These are phyloP conservation scores for Archaeoteleia sp. DNA, from an alignment of 2,888 invertebrate genomes.

Conservation along the genomic window DNA sequence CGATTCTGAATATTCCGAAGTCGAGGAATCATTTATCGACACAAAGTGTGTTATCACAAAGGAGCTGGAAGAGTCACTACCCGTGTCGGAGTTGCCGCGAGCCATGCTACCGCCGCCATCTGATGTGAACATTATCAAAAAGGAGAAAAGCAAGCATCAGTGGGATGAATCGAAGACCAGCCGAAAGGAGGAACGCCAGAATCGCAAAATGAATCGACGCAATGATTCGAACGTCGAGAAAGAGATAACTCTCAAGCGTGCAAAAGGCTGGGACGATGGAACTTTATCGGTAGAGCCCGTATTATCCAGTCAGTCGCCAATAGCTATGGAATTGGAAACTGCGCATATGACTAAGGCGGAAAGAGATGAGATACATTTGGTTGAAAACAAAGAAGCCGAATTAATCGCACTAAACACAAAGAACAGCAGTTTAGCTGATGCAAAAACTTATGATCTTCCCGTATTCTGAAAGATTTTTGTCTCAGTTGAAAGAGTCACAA, in stretches of 20 bases:
- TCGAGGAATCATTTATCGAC: conserved; percentile 64
- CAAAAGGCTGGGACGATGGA: conserved; percentile 63
- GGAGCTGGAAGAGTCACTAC: conserved; percentile 42
- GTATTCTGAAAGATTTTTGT: conserved; percentile 83
- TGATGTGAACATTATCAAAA: conserved; percentile 64
- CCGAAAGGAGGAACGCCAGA: conserved; percentile 75
- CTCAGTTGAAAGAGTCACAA: conserved; percentile 87
- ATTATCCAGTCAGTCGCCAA: conserved; percentile 72
- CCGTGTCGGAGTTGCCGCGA: conserved; percentile 56
- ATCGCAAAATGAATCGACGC: conserved; percentile 66
- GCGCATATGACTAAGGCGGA: conserved; percentile 54
- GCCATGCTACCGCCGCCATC: conserved; percentile 71
- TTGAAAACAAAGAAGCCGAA: conserved; percentile 62
- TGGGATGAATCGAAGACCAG: conserved; percentile 73
- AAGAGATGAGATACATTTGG: conserved; percentile 37
- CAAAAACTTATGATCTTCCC: conserved; percentile 69
- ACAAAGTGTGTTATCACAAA: conserved; percentile 57
- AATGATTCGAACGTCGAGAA: conserved; percentile 66
- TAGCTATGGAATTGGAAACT: conserved; percentile 74
- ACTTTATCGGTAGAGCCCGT: conserved; percentile 69
- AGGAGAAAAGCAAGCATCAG: conserved; percentile 68
- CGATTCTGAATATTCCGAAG: conserved; percentile 67
- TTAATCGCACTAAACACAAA: conserved; percentile 71
- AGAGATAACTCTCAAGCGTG: conserved; percentile 56
- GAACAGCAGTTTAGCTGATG: conserved; percentile 66